A percentile compares a stretch with the other conserved stretches of the same genome.
phyloP scores from a whole-genome alignment of 1,140 invertebrate species.

The Sycophaga agraensis region DNA sequence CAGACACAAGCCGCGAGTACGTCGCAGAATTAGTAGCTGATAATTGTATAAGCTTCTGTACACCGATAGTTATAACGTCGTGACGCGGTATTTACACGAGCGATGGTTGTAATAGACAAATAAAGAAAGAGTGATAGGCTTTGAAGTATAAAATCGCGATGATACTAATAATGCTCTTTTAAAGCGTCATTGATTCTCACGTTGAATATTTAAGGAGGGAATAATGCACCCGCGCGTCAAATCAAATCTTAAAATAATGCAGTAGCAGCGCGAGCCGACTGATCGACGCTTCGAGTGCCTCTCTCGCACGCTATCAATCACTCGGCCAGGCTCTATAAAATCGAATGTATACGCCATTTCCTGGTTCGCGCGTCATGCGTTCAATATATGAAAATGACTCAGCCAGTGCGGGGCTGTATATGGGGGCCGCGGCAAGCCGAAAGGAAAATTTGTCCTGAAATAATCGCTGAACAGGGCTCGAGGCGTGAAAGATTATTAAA shows the following conservation, averaged over 20 bases:
- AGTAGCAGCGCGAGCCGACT: not conserved
- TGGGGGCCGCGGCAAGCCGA: not conserved
- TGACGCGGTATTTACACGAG: too few species aligned
- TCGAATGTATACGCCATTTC: not conserved
- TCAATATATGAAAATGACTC: constrained; percentile 16
- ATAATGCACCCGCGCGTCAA: too few species aligned
- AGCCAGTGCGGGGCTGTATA: not conserved
- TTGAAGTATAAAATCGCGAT: too few species aligned
- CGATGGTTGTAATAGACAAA: too few species aligned
- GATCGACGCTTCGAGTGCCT: constrained; percentile 8
- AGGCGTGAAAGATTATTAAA: constrained; percentile 21
- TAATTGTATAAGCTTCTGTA: too few species aligned
- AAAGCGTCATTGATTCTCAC: too few species aligned
- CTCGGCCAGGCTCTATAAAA: constrained; percentile 6
- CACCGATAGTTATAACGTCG: too few species aligned
- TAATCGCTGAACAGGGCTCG: constrained; percentile 11
- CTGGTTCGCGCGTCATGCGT: not conserved
- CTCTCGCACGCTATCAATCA: constrained; percentile 22
- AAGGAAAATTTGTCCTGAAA: not conserved
- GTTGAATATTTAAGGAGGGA: too few species aligned
- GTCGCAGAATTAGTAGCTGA: too few species aligned
- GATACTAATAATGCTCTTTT: too few species aligned
- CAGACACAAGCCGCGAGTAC: too few species aligned
- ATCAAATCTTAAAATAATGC: constrained; percentile 24
- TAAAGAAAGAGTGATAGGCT: too few species aligned